These are phyloP conservation scores for Callorhinus ursinus DNA, from an alignment of 2,113 vertebrate genomes.

Conservation along the genomic window DNA sequence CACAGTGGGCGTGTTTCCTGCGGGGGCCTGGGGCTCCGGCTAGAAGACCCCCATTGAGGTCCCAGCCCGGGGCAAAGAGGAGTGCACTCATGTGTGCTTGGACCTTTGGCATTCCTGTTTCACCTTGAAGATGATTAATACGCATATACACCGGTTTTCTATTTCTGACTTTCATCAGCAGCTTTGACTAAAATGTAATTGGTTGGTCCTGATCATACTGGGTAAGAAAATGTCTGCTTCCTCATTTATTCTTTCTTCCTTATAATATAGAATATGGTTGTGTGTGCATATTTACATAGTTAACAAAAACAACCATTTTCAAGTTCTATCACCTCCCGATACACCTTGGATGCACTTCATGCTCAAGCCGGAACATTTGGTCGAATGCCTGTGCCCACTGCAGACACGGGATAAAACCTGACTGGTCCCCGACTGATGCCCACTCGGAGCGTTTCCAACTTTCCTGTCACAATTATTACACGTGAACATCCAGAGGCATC, in stretches of 20 bases:
- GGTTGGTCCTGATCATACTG: not conserved
- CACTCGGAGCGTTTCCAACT: fast-evolving
- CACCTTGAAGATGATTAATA: not conserved
- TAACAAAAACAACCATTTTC: not conserved
- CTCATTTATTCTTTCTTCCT: not conserved
- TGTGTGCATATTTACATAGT: not conserved
- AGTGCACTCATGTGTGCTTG: not conserved
- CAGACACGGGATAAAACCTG: fast-evolving
- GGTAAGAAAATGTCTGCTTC: too few relatives aligned
- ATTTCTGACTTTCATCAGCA: not conserved
- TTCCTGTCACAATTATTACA: not conserved
- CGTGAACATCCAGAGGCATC: not conserved
- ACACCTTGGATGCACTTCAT: fast-evolving
- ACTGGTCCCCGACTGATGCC: too few relatives aligned
- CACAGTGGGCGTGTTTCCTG: not conserved
- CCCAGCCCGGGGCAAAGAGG: not conserved
- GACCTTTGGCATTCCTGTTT: not conserved
- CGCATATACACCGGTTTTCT: not conserved
- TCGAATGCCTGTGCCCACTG: not conserved
- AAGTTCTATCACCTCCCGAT: not conserved
- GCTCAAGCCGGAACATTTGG: not conserved
- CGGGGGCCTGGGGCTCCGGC: not conserved
- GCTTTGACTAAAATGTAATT: not conserved
- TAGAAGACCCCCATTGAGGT: not conserved
- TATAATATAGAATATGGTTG: not conserved